Conservation (phyloP, 1,140 invertebrate genomes). For the Drosophila malerkotliana region DNA sequence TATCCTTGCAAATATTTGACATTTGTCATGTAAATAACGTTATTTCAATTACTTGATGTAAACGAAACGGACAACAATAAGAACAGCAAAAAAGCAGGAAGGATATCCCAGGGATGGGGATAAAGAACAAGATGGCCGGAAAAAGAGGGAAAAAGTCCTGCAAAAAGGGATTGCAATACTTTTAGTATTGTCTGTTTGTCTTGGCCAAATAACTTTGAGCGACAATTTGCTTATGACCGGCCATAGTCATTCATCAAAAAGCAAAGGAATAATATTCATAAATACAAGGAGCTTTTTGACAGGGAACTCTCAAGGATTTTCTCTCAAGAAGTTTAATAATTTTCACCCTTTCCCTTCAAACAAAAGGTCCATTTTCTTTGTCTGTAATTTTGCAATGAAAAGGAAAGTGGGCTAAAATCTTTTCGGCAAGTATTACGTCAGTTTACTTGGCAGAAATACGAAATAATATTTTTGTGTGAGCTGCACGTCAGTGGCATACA, state of each 20-base stretch:
- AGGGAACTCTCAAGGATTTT: background rate
- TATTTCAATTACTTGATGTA: slow-evolving; percentile 75
- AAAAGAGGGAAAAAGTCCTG: slow-evolving; percentile 1
- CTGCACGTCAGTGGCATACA: slow-evolving; percentile 15
- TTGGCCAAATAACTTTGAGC: slow-evolving; percentile 55
- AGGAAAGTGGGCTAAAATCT: slow-evolving; percentile 7
- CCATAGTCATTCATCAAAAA: background rate
- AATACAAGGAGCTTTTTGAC: background rate
- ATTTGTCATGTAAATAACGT: slow-evolving; percentile 78
- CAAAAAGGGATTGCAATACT: slow-evolving; percentile 55
- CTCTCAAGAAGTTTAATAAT: background rate
- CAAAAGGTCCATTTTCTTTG: background rate
- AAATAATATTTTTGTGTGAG: slow-evolving; percentile 25
- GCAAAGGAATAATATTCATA: slow-evolving; percentile 22
- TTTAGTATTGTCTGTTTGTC: slow-evolving; percentile 49
- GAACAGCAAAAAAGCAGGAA: slow-evolving; percentile 6
- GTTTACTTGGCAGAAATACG: slow-evolving; percentile 22
- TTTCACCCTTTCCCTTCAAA: background rate
- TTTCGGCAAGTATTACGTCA: slow-evolving; percentile 7
- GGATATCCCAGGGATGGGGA: background rate
- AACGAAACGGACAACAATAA: slow-evolving; percentile 35
- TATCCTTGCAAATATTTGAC: slow-evolving; percentile 71
- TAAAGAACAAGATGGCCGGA: no score
- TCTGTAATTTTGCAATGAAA: background rate
- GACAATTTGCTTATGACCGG: slow-evolving; percentile 44